Evolutionary conservation across 2,888 invertebrate species (phyloP).

Genomic region (Lithosia quadra): DNA sequence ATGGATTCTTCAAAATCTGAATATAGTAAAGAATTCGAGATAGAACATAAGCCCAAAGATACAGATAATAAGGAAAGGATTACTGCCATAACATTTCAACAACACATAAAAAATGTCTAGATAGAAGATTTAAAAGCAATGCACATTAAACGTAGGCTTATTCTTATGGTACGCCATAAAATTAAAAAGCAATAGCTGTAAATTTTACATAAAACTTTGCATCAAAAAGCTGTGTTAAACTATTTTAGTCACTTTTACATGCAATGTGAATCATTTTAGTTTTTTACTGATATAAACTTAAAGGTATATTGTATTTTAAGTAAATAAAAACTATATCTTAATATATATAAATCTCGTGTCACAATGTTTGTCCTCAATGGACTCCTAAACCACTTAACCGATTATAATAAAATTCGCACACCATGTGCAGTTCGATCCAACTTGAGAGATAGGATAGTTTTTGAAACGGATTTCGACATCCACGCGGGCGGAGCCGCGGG

Average conservation of each 20-base stretch:
- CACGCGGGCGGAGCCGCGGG: no score
- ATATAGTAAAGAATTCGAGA: constrained; percentile 23
- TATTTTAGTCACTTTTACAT: constrained; percentile 53
- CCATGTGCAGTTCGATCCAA: no score
- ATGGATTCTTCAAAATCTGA: constrained; percentile 27
- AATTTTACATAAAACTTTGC: constrained; percentile 53
- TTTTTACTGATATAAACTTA: constrained; percentile 31
- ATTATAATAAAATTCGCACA: no score
- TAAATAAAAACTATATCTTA: no score
- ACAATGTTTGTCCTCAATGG: no score
- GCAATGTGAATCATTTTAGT: constrained; percentile 30
- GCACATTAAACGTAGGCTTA: constrained; percentile 52
- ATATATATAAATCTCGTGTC: no score
- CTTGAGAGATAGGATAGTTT: no score
- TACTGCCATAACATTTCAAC: constrained; percentile 21
- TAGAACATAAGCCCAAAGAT: constrained; percentile 16
- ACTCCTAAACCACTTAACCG: no score
- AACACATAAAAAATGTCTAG: constrained; percentile 28
- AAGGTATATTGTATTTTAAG: constrained; percentile 24
- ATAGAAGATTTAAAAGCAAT: constrained; percentile 34
- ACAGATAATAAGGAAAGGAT: constrained; percentile 21
- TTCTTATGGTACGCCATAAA: constrained; percentile 58
- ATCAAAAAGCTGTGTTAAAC: constrained; percentile 40
- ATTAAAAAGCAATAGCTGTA: constrained; percentile 64
- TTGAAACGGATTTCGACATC: no score